These are phyloP conservation scores for Halocynthia roretzi DNA, from an alignment of 23 tunicate genomes.

Conservation along the genomic window DNA sequence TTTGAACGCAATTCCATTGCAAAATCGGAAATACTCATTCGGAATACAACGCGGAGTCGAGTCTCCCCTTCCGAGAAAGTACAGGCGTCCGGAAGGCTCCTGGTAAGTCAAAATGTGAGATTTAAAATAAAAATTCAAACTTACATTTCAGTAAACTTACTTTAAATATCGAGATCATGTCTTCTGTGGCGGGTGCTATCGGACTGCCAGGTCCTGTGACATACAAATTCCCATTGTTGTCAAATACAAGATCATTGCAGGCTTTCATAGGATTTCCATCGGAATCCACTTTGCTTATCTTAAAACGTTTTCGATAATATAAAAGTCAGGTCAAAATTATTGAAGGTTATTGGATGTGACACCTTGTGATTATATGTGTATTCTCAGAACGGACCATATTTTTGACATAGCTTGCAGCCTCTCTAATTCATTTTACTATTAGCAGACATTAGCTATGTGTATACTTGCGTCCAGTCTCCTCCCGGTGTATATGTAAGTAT, in stretches of 20 bases:
- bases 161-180: constrained; percentile 25
- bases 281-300: constrained; percentile 59
- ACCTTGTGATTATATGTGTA: too few species aligned
- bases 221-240: constrained; percentile 67
- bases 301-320: background rate
- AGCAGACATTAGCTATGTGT: too few species aligned
- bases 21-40: constrained; percentile 39
- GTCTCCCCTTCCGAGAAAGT: constrained; percentile 42
- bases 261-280: constrained; percentile 50
- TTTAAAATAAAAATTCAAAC: too few species aligned
- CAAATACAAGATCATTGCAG: constrained; percentile 61
- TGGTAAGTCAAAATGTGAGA: background rate
- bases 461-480: background rate
- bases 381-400: too few species aligned
- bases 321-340: too few species aligned
- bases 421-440: too few species aligned
- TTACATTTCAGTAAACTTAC: background rate
- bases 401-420: too few species aligned
- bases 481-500: background rate
- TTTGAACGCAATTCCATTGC: constrained; percentile 62
- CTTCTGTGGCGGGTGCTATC: constrained; percentile 60
- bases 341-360: too few species aligned
- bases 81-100: constrained; percentile 42
- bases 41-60: constrained; percentile 18
- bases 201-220: constrained; percentile 59